Base-by-base conservation (phyloP, 2,888 invertebrate species). In the Amphipoea oculea region DNA sequence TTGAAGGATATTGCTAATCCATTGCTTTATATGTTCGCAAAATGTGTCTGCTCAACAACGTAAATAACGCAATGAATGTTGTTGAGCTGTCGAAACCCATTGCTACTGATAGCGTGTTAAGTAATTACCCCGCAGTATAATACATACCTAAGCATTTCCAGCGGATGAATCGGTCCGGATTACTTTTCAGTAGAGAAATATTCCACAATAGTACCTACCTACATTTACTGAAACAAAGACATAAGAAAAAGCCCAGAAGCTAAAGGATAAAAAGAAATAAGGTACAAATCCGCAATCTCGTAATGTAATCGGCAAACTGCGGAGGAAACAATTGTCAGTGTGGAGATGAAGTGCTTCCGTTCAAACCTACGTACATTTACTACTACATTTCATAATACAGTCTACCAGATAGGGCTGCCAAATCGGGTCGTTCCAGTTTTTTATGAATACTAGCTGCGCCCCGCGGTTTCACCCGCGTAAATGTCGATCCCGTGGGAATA, bases 271-370 rank as follows among this genome's bases (percentile, higher is more conserved):
- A 74, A 67, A 48, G 54, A 40, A 80, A 70, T 42, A 68, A 68
- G 51, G 70, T 62, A 79, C n/a, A 76, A 82, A 70, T 79, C 67
- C 76, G 54, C 79, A 79, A 82, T 79, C 74, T 45, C 72, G 78
- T 86, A 84, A 89, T 86, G 73, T 80, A 79, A 89, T 89, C 73
- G 73, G 65, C 74, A 62, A 82, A 85, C 73, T 83, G 82, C 75
- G 74, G 83, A 89, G 91, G 91, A 91, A 93, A 92, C 91, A 89
- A 92, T 92, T 87, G 92, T 88, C 87, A 87, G 78, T 76, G 76
- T 88, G 91, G 90, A 92, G 88, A 93, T 91, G 91, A 91, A 90
- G 70, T 60, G 88, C 88, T 91, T 92, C 92, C 93, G 90, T 78
- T 84, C 82, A 72, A 78, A 81, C 60, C 83, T 80, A 81, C 62